phyloP scores from a whole-genome alignment of 2,888 invertebrate genomes.

The Pocota personata region DNA sequence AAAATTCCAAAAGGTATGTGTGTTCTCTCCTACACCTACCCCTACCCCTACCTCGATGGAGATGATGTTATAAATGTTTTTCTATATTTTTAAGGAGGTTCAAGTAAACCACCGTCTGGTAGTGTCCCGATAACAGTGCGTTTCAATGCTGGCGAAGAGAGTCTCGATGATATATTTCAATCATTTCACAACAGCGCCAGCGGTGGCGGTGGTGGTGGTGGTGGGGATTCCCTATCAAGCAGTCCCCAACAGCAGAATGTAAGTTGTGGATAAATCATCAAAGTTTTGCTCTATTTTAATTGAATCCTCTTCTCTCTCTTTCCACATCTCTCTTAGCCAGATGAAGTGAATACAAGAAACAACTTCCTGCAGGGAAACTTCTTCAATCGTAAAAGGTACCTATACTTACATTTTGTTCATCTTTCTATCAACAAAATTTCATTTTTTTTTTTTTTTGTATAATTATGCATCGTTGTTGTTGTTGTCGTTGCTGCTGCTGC shows the following conservation, averaged over 20 bases:
- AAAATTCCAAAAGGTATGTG: slow-evolving; percentile 81
- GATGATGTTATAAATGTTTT: background rate
- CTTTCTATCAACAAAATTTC: slow-evolving; percentile 37
- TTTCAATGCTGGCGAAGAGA: slow-evolving; percentile 82
- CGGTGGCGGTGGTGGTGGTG: slow-evolving; percentile 73
- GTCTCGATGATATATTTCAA: slow-evolving; percentile 81
- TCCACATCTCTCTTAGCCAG: slow-evolving; percentile 75
- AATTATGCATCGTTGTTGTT: slow-evolving; percentile 42
- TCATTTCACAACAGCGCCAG: slow-evolving; percentile 79
- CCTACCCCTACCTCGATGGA: no score
- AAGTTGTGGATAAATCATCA: slow-evolving; percentile 48
- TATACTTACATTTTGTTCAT: slow-evolving; percentile 8
- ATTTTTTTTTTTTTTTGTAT: slow-evolving; percentile 29
- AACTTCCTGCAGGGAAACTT: slow-evolving; percentile 81
- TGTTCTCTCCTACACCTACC: background rate
- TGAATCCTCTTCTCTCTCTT: slow-evolving; percentile 32
- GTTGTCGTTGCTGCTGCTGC: slow-evolving; percentile 60
- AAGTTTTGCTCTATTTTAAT: slow-evolving; percentile 50
- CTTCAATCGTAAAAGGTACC: slow-evolving; percentile 82
- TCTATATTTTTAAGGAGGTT: slow-evolving; percentile 74
- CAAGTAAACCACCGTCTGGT: slow-evolving; percentile 77
- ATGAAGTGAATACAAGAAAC: slow-evolving; percentile 81
- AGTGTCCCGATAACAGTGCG: slow-evolving; percentile 81
- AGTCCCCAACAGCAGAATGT: slow-evolving; percentile 79
- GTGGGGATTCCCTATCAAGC: slow-evolving; percentile 80